phyloP scores from a whole-genome alignment of 30 jellyfish, hydroid and myxozoan genomes.

The Cassiopea andromeda region DNA sequence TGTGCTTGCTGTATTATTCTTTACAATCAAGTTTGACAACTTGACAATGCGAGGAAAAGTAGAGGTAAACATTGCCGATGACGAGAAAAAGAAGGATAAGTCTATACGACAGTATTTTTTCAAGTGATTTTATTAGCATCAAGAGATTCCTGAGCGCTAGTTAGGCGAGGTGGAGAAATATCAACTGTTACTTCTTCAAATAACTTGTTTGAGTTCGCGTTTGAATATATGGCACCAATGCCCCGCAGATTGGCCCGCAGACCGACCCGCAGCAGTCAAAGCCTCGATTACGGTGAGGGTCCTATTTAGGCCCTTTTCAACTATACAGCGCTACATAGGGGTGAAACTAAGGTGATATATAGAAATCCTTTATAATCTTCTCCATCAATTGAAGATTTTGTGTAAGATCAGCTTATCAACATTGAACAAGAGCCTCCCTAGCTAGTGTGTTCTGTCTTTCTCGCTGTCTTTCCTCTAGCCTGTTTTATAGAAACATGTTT shows the following conservation, averaged over 20 bases:
- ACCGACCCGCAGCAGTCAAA: neutral
- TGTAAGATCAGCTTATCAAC: neutral
- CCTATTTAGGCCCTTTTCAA: constrained; percentile 32
- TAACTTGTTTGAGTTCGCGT: too few species aligned
- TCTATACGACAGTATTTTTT: too few species aligned
- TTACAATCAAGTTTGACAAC: too few species aligned
- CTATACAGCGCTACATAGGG: constrained; percentile 15
- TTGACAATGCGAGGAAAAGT: too few species aligned
- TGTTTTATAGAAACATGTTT: neutral
- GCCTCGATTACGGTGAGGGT: neutral
- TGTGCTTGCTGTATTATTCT: too few species aligned
- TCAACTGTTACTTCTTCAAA: too few species aligned
- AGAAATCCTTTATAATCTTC: neutral
- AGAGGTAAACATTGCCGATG: too few species aligned
- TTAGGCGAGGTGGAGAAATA: too few species aligned
- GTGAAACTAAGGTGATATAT: neutral
- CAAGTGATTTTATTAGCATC: too few species aligned
- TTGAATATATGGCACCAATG: neutral
- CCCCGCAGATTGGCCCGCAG: constrained; percentile 8
- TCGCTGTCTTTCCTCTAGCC: neutral
- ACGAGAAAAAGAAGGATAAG: too few species aligned
- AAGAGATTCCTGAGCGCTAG: too few species aligned
- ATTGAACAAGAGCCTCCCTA: neutral
- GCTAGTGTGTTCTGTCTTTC: neutral
- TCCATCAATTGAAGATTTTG: neutral